Conservation (phyloP, 2,888 invertebrate genomes). For the Oxytorus armatus region DNA sequence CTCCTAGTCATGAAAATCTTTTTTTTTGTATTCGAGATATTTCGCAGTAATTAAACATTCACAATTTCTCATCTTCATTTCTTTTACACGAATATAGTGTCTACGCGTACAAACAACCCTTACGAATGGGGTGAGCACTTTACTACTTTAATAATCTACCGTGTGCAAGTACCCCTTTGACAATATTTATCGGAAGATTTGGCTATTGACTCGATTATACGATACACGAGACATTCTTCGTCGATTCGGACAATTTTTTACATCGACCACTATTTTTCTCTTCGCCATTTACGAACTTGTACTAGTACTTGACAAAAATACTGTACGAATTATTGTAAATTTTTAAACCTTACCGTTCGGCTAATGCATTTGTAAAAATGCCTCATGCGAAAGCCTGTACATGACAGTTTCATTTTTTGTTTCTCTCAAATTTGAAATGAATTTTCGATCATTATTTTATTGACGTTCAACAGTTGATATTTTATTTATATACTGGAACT, state of each 20-base stretch:
- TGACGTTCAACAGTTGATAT: too few species aligned
- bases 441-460: too few species aligned
- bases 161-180: constrained; percentile 38
- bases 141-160: constrained; percentile 36
- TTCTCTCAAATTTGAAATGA: too few species aligned
- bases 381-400: too few species aligned
- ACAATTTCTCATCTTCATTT: constrained; percentile 29
- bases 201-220: constrained; percentile 49
- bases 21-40: constrained; percentile 22
- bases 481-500: too few species aligned
- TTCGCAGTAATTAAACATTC: constrained; percentile 39
- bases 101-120: constrained; percentile 48
- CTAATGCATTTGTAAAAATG: too few species aligned
- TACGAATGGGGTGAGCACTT: constrained; percentile 24
- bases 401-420: too few species aligned
- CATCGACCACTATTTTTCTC: background rate
- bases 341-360: background rate
- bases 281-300: background rate
- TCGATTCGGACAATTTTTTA: background rate
- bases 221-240: constrained; percentile 17
- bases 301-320: background rate
- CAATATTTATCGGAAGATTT: constrained; percentile 54
- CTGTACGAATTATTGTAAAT: background rate
- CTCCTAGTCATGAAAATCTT: constrained; percentile 34
- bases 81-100: constrained; percentile 10